phyloP scores from a whole-genome alignment of 2,113 vertebrate species.

The Monopterus albus region DNA sequence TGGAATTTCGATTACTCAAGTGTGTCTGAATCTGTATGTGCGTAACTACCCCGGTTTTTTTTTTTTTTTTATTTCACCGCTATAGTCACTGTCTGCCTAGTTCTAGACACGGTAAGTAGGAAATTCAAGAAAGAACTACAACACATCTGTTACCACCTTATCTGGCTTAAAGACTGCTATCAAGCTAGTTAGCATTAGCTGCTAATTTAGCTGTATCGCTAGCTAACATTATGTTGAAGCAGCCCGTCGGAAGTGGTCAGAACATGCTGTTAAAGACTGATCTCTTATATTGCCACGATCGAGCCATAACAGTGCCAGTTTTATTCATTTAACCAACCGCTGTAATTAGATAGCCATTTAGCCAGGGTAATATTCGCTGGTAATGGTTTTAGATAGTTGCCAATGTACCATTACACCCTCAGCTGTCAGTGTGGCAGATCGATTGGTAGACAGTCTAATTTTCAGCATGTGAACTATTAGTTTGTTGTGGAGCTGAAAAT shows the following conservation, averaged over 20 bases:
- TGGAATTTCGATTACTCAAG: constrained; percentile 5
- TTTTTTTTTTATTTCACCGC: background rate
- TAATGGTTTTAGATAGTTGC: background rate
- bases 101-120: constrained; percentile 44
- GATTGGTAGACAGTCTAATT: background rate
- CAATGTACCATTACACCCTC: constrained; percentile 1
- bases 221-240: constrained; percentile 8
- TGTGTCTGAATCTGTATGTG: background rate
- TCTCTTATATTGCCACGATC: background rate
- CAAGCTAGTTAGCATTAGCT: constrained; percentile 53
- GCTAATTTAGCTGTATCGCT: constrained; percentile 31
- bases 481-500: no score
- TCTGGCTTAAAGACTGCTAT: background rate
- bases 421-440: constrained; percentile 9
- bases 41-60: background rate
- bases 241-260: background rate
- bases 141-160: background rate
- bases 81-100: background rate
- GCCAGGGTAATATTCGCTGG: background rate
- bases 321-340: background rate
- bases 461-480: background rate
- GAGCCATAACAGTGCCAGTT: background rate
- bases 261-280: background rate
- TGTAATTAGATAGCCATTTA: background rate
- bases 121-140: background rate